Conservation (phyloP, 2,113 vertebrate species). For the Alectura lathami region DNA sequence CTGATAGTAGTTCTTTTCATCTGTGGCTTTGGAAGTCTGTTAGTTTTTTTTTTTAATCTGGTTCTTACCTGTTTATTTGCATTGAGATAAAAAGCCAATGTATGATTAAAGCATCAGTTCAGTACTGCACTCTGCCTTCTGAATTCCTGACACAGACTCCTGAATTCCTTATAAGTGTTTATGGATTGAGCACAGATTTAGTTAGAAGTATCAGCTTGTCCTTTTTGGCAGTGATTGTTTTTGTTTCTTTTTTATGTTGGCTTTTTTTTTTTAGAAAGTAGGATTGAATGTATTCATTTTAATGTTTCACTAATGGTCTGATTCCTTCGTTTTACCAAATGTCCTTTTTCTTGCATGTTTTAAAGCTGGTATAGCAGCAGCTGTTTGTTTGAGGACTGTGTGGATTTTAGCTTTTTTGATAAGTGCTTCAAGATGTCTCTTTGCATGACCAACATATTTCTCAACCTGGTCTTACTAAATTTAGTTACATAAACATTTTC, state of each 20-base stretch:
- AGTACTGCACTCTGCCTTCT: neutral
- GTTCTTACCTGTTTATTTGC: conserved; percentile 9
- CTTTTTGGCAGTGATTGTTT: neutral
- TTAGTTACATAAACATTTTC: neutral
- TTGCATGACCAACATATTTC: neutral
- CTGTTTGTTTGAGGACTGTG: neutral
- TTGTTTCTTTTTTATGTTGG: no score
- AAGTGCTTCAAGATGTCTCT: neutral
- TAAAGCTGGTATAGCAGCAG: neutral
- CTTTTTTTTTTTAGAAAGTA: conserved; percentile 21
- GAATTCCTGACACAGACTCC: neutral
- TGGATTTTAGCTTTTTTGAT: neutral
- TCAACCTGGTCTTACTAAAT: neutral
- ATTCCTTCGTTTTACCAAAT: conserved; percentile 20
- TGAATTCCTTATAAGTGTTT: conserved; percentile 21
- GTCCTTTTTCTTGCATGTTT: neutral
- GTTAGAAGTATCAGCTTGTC: conserved; percentile 11
- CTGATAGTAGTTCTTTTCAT: neutral
- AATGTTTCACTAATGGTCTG: conserved; percentile 2
- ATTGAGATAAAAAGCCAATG: neutral
- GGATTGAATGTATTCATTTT: conserved; percentile 10
- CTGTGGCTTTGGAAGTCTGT: neutral
- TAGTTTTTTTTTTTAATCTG: neutral
- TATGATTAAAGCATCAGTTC: conserved; percentile 19
- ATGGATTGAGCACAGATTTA: conserved; percentile 9